Evolutionary conservation across 2,888 invertebrate species (phyloP).

Genomic region (Yponomeuta sedellus): DNA sequence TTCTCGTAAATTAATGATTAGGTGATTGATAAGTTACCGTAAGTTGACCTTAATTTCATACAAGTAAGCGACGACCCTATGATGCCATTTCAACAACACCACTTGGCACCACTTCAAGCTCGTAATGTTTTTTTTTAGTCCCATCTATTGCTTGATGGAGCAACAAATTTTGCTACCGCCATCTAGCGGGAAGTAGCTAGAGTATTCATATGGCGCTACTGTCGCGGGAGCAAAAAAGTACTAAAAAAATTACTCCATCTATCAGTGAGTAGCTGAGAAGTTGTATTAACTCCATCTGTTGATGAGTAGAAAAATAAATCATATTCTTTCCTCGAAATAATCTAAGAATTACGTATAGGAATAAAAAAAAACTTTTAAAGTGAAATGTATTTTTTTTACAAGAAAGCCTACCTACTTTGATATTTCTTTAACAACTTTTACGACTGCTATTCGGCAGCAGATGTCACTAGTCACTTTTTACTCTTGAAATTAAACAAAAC

Average conservation of each 20-base stretch:
- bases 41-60: no score
- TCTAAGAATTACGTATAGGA: no score
- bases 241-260: constrained; percentile 25
- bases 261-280: constrained; percentile 21
- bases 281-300: background rate
- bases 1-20: no score
- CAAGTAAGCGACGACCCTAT: no score
- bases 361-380: no score
- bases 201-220: constrained; percentile 16
- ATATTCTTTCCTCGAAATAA: background rate
- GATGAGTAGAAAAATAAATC: background rate
- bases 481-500: background rate
- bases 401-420: no score
- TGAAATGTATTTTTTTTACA: no score
- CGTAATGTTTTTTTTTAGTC: constrained; percentile 1
- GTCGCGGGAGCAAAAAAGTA: constrained; percentile 21
- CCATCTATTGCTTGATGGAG: constrained; percentile 25
- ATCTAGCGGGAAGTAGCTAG: constrained; percentile 27
- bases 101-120: background rate
- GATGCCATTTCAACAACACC: background rate
- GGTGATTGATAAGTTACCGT: no score
- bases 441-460: constrained; percentile 25
- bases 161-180: constrained; percentile 18
- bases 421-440: no score
- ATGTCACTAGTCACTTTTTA: constrained; percentile 23